phyloP scores from a whole-genome alignment of 2,113 vertebrate genomes.

The Scomber scombrus region DNA sequence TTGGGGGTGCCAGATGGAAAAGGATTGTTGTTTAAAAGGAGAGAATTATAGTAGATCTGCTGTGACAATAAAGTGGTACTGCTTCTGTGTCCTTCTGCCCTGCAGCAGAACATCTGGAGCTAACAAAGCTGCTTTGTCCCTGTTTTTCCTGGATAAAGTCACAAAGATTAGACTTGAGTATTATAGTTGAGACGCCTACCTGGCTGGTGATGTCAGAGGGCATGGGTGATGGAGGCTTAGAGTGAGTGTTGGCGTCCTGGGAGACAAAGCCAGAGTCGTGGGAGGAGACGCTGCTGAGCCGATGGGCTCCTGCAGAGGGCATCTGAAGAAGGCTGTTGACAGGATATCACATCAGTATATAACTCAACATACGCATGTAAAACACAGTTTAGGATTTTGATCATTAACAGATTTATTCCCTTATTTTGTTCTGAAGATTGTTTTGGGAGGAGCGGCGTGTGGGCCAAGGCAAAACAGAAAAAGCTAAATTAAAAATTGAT shows the following conservation, averaged over 20 bases:
- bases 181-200: constrained; percentile 79
- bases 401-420: neutral
- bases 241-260: constrained; percentile 94
- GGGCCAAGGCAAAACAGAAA: constrained; percentile 2
- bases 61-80: constrained; percentile 20
- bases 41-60: constrained; percentile 3
- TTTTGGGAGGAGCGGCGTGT: constrained; percentile 13
- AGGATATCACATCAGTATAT: neutral
- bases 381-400: neutral
- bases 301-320: constrained; percentile 88
- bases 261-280: constrained; percentile 98
- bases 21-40: constrained; percentile 14
- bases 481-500: constrained; percentile 43
- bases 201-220: constrained; percentile 98
- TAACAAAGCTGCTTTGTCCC: constrained; percentile 9
- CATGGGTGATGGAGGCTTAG: constrained; percentile 98
- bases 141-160: neutral
- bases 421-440: constrained; percentile 13
- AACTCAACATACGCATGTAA: constrained; percentile 9
- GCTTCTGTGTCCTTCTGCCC: constrained; percentile 27
- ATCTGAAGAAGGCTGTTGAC: constrained; percentile 92
- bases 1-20: neutral
- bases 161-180: neutral
- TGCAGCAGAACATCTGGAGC: constrained; percentile 19
- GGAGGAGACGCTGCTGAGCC: constrained; percentile 98